Conservation (phyloP, 2,113 vertebrate species). For the Caranx melampygus region DNA sequence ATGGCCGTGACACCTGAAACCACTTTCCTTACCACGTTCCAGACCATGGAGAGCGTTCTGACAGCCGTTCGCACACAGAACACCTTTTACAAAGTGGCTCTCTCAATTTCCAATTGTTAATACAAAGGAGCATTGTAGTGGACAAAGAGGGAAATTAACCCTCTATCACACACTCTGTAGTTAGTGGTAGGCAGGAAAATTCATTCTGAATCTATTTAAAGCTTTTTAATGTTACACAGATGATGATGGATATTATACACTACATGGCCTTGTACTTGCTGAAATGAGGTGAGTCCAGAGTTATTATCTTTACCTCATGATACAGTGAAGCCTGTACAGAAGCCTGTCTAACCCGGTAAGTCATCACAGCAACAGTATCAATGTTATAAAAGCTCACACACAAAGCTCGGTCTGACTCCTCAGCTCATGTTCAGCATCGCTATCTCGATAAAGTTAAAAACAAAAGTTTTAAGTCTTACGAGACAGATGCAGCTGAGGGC, state of each 20-base stretch:
- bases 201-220: slow-evolving; percentile 10
- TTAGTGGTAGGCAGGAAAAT: slow-evolving; percentile 50
- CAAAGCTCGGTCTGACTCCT: slow-evolving; percentile 5
- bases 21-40: slow-evolving; percentile 74
- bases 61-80: slow-evolving; percentile 67
- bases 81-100: slow-evolving; percentile 72
- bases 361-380: background rate
- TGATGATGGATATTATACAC: slow-evolving; percentile 20
- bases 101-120: slow-evolving; percentile 61
- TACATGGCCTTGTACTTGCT: slow-evolving; percentile 12
- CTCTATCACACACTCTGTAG: slow-evolving; percentile 20
- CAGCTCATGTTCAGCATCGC: background rate
- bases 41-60: slow-evolving; percentile 68
- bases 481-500: slow-evolving; percentile 4
- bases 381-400: background rate
- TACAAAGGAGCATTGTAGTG: slow-evolving; percentile 72
- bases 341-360: background rate
- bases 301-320: slow-evolving; percentile 3
- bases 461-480: background rate
- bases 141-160: slow-evolving; percentile 44
- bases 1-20: slow-evolving; percentile 79
- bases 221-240: slow-evolving; percentile 26
- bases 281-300: background rate
- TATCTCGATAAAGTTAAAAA: background rate
- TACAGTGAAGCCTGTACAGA: background rate